A percentile compares a stretch with the other conserved stretches of the same genome.
Evolutionary conservation across 2,888 invertebrate genomes (phyloP).

Genomic region (Thumatha senex): DNA sequence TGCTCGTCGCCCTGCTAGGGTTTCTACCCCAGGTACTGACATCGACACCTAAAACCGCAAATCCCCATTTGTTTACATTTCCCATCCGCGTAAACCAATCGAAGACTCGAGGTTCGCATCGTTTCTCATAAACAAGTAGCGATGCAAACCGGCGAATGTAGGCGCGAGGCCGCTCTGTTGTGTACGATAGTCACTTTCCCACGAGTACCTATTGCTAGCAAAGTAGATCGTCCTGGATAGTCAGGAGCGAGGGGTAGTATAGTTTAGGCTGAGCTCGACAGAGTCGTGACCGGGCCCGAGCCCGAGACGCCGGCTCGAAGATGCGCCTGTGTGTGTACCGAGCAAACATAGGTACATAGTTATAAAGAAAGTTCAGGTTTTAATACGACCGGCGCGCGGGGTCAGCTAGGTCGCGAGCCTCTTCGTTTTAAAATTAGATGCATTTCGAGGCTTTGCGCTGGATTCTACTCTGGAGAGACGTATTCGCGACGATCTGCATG

Average conservation of each 20-base stretch:
- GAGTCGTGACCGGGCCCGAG: conserved; percentile 75
- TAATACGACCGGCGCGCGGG: conserved; percentile 77
- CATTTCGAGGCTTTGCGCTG: conserved; percentile 76
- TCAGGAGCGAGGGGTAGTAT: conserved; percentile 60
- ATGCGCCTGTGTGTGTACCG: conserved; percentile 73
- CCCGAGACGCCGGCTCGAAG: conserved; percentile 53
- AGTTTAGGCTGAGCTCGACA: conserved; percentile 51
- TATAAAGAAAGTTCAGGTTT: conserved; percentile 83
- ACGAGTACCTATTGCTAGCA: conserved; percentile 51
- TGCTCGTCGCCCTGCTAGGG: conserved; percentile 82
- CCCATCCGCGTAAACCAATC: conserved; percentile 46
- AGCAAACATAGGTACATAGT: conserved; percentile 79
- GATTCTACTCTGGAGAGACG: conserved; percentile 60
- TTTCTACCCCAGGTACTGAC: conserved; percentile 81
- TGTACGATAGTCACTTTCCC: conserved; percentile 74
- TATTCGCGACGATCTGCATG: conserved; percentile 62
- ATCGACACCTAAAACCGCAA: conserved; percentile 68
- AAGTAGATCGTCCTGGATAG: conserved; percentile 77
- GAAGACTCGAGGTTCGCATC: conserved; percentile 47
- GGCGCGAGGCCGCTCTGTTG: conserved; percentile 35
- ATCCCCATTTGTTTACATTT: conserved; percentile 69
- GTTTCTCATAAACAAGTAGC: conserved; percentile 50
- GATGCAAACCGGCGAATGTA: conserved; percentile 42
- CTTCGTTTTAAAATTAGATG: conserved; percentile 82
- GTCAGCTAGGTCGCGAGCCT: conserved; percentile 81